These are phyloP conservation scores for Ursus arctos DNA, from an alignment of 2,113 vertebrate genomes.

Conservation along the genomic window DNA sequence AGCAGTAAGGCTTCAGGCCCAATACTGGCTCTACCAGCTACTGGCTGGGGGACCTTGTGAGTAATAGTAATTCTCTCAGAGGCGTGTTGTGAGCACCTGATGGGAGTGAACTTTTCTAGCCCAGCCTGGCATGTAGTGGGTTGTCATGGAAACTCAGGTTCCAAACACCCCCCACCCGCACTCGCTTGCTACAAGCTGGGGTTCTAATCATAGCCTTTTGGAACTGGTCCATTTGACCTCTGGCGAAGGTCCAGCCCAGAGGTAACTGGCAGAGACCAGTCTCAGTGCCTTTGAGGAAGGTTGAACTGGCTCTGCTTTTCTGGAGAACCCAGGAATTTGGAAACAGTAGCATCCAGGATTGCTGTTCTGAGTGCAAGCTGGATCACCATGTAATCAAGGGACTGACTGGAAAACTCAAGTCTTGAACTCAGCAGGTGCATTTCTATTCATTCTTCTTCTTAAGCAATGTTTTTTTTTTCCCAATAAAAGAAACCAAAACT, in stretches of 20 bases:
- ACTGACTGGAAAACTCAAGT: background rate
- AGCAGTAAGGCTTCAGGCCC: background rate
- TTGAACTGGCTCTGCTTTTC: background rate
- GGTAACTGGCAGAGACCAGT: background rate
- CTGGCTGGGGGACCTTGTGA: background rate
- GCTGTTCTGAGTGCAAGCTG: background rate
- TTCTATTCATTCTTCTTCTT: background rate
- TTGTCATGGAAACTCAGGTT: background rate
- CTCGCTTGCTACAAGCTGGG: background rate
- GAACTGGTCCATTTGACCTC: background rate
- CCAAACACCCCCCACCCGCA: background rate
- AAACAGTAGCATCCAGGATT: background rate
- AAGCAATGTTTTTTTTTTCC: background rate
- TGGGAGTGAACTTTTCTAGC: background rate
- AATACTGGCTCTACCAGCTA: background rate
- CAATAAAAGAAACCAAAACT: slow-evolving; percentile 37
- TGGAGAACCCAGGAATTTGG: background rate
- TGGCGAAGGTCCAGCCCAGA: background rate
- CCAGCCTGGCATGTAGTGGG: background rate
- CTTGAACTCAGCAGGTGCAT: background rate
- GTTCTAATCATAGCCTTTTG: background rate
- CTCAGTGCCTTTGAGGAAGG: background rate
- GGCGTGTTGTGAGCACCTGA: background rate
- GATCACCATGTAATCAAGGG: background rate
- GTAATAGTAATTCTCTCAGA: background rate